Evolutionary conservation across 2,113 vertebrate genomes (phyloP), one percentile per base, ranked within the genome.

Genomic region (Cyphomyrus plagiostoma): DNA sequence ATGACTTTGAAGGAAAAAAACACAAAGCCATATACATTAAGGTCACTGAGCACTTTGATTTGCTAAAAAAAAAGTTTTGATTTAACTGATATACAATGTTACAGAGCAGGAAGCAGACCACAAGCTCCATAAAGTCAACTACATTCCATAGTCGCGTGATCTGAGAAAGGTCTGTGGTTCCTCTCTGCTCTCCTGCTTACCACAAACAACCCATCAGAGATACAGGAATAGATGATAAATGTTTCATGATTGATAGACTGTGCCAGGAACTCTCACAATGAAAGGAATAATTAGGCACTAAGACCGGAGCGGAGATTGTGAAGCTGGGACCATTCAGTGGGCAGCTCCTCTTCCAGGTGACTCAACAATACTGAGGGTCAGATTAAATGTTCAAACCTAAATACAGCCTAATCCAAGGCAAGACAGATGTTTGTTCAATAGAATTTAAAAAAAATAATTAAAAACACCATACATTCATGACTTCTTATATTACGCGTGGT

Each of bases 181-280:
- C 23, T 49, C 23, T 49, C 3, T 74, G n/a, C 56, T 46, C 77
- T 88, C 21, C 77, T 52, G 58, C 53, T 89, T 74, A 74, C 35
- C 80, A 87, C 70, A 30, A 77, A 88, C 46, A 85, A 45, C 56
- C 42, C 82, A 84, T 84, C 39, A 35, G 58, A 62, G 35, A 53
- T 35, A 53, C 5, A 6, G 77, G 26, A 88, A 87, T 66, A 46
- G 70, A 90, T 35, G n/a, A 70, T 88, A 83, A 89, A 88, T 89
- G 85, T 89, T 91, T 90, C 85, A 88, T 88, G 82, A 70, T 42
- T 74, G 62, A 88, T 46, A 42, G 42, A 90, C 19, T 23, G 58
- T 56, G 89, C 46, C 3, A 74, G 88, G 85, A 19, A 74, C 46
- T 88, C 85, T 87, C 66, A 50, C 58, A 85, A 91, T 89, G 84